A percentile compares a stretch with the other conserved stretches of the same genome.
Evolutionary conservation across 2,797 vertebrate species (phyloP).

Genomic region (Liasis olivaceus): DNA sequence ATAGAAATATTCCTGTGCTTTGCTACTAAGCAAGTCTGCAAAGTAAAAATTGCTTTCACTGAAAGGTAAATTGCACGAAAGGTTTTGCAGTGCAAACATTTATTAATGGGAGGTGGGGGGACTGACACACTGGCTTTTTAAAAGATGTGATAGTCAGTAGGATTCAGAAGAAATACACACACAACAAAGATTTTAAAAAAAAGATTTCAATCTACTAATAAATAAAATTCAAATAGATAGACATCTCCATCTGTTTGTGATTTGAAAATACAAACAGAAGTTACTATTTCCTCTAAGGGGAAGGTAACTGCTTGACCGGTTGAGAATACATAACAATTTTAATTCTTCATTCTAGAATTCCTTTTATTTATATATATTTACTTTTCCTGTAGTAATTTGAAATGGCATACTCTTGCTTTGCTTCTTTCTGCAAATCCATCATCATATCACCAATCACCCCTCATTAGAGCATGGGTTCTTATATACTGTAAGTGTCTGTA

Average conservation of each 20-base stretch:
- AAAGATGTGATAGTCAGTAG: not conserved
- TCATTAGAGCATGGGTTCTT: no score
- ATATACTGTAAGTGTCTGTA: no score
- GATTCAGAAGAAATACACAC: not conserved
- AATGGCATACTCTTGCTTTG: no score
- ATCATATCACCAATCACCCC: no score
- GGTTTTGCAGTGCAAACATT: not conserved
- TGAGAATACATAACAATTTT: not conserved
- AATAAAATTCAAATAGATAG: not conserved
- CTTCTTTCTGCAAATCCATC: no score
- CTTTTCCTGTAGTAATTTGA: no score
- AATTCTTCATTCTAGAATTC: no score
- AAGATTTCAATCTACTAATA: not conserved
- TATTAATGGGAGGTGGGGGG: not conserved
- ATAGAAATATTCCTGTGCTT: slow-evolving; percentile 23
- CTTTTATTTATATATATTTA: no score
- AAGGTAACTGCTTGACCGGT: not conserved
- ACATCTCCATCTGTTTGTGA: not conserved
- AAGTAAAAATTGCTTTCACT: not conserved
- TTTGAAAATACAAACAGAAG: not conserved
- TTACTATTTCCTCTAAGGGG: not conserved
- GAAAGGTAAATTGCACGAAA: not conserved
- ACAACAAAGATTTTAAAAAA: not conserved
- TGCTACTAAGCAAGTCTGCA: not conserved
- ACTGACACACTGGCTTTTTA: not conserved